Evolutionary conservation across 2,113 vertebrate species (phyloP).

Genomic region (Mobula hypostoma): DNA sequence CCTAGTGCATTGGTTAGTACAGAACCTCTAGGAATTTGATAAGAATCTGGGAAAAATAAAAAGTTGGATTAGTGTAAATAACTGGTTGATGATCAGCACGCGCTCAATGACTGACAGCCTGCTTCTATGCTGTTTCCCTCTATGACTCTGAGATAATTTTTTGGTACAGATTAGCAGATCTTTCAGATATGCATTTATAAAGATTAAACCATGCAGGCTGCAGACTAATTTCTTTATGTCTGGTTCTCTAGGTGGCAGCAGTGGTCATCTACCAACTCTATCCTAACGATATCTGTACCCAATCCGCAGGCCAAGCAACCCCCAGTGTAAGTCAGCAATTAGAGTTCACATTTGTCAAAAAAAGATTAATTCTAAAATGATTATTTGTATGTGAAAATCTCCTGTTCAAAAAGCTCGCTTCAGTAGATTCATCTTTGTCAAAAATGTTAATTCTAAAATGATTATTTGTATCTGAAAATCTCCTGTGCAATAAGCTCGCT

Average conservation of each 20-base stretch:
- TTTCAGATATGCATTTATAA: background rate
- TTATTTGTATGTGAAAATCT: background rate
- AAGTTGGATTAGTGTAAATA: no score
- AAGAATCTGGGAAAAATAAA: no score
- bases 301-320: constrained; percentile 5
- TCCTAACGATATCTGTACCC: constrained; percentile 15
- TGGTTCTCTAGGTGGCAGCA: constrained; percentile 7
- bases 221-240: background rate
- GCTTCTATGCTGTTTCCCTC: no score
- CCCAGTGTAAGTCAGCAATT: background rate
- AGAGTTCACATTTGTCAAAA: background rate
- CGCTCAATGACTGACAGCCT: no score
- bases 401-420: no score
- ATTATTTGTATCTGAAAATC: background rate
- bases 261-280: background rate
- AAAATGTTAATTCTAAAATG: background rate
- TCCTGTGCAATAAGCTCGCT: no score
- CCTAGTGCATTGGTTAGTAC: no score
- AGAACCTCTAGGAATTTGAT: no score
- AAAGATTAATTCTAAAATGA: background rate
- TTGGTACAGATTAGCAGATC: background rate
- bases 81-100: no score
- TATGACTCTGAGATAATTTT: no score
- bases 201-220: background rate
- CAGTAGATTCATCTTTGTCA: background rate